phyloP scores from a whole-genome alignment of 2,888 invertebrate species.

The Drosophila cyrtoloma region DNA sequence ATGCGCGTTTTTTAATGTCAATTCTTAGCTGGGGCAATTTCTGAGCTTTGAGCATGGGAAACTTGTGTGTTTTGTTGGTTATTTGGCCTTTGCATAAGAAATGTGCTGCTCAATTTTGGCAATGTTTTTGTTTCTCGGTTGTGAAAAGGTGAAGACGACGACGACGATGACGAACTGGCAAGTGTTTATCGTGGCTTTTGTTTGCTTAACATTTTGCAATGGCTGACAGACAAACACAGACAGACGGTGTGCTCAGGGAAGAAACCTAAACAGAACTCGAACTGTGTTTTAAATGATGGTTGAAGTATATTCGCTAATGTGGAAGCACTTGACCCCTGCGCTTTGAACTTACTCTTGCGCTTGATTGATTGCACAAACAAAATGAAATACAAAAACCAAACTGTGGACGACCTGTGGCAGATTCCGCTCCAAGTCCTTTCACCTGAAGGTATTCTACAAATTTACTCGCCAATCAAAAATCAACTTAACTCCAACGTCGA shows the following conservation, averaged over 20 bases:
- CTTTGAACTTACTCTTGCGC: slow-evolving; percentile 66
- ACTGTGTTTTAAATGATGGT: background rate
- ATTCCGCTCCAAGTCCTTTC: background rate
- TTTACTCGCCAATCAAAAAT: slow-evolving; percentile 57
- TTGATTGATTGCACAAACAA: slow-evolving; percentile 73
- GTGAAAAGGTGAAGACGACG: slow-evolving; percentile 34
- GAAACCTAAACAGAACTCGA: slow-evolving; percentile 7
- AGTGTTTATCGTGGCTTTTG: slow-evolving; percentile 41
- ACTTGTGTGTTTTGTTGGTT: slow-evolving; percentile 45
- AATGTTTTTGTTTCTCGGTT: slow-evolving; percentile 46
- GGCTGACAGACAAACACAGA: background rate
- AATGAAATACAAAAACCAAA: slow-evolving; percentile 51
- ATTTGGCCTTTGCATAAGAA: slow-evolving; percentile 54
- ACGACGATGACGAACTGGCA: slow-evolving; percentile 4
- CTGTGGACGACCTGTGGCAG: slow-evolving; percentile 21
- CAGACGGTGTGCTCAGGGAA: background rate
- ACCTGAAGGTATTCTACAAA: slow-evolving; percentile 45
- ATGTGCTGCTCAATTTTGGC: slow-evolving; percentile 45
- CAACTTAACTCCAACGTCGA: slow-evolving; percentile 49
- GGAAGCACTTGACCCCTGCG: slow-evolving; percentile 46
- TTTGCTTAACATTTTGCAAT: slow-evolving; percentile 31
- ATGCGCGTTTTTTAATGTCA: slow-evolving; percentile 54
- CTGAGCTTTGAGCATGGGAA: slow-evolving; percentile 4
- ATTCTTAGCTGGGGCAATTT: slow-evolving; percentile 28
- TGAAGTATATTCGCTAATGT: slow-evolving; percentile 1